Evolutionary conservation across 2,797 vertebrate genomes (phyloP).

Genomic region (Microhierax caerulescens): DNA sequence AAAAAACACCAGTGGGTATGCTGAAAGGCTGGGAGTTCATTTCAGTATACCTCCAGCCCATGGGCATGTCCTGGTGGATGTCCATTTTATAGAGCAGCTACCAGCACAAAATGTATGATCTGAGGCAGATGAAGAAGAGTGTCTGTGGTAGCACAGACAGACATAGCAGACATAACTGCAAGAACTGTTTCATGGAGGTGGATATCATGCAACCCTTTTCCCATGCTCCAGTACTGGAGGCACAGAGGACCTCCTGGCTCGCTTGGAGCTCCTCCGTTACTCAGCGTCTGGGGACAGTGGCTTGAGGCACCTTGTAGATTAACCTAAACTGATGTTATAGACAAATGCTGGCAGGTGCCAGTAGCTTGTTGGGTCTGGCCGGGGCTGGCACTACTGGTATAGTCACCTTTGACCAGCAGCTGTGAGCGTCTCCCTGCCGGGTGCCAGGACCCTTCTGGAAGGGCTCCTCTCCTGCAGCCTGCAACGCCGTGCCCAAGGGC

Average conservation of each 20-base stretch:
- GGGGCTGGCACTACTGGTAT: neutral
- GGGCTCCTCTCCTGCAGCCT: neutral
- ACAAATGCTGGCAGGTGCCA: neutral
- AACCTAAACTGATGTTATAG: neutral
- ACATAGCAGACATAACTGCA: neutral
- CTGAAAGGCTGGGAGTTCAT: neutral
- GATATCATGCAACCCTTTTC: neutral
- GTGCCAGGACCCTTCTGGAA: neutral
- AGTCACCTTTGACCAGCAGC: neutral
- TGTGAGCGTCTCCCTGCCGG: neutral
- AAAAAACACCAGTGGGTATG: neutral
- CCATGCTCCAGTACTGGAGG: neutral
- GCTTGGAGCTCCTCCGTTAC: accelerated
- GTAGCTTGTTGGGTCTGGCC: neutral
- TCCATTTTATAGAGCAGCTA: neutral
- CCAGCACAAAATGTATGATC: neutral
- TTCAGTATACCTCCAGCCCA: neutral
- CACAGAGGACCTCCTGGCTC: neutral
- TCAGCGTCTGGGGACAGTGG: accelerated
- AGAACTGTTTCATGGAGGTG: neutral
- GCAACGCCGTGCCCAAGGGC: neutral
- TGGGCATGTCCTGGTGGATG: neutral
- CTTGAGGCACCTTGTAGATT: neutral
- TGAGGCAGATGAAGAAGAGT: neutral
- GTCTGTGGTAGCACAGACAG: neutral